Evolutionary conservation across 2,797 vertebrate species (phyloP), one percentile per base, ranked within the genome.

Genomic region (Hephaestus fuliginosus): DNA sequence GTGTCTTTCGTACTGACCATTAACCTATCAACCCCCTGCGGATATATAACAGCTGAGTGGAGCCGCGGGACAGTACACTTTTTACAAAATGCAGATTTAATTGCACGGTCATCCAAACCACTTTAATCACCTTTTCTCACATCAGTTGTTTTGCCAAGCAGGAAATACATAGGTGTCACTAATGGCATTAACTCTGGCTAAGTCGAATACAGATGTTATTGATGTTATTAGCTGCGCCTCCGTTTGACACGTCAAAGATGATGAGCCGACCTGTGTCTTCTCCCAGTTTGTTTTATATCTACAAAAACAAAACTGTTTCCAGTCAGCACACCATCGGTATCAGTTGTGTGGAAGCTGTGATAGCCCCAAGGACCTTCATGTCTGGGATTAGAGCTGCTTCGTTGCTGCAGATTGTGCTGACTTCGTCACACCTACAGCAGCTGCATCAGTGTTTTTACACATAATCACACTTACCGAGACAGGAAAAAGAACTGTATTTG

Each of bases 371-470:
- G 10, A 60, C 58, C 57, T 68, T 64, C 33, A 22, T 22, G 76
- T 20, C 56, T 57, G 60, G 66, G 73, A 85, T 80, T 86, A 80
- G 81, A 66, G 81, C 61, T 74, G 49, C 55, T 60, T 20, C 70
- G 53, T 53, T 39, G 48, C 71, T 64, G 53, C 58, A 63, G 74
- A 74, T 75, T 68, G 71, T 7, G 49, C 68, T 1, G 11, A 63
- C 65, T 80, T 74, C 52, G 36, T 74, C 71, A 64, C 18, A 86
- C 77, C 81, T 83, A 67, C 75, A 55, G 53, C 44, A 68, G 76
- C 82, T 64, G 76, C 55, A 48, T 76, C 81, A 70, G 77, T 71
- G 74, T 78, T 86, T 33, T 78, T 74, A 65, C 79, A 78, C 80
- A 74, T 86, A 85, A 86, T 88, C 68, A 88, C 74, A 74, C 49